phyloP scores from a whole-genome alignment of 2,888 invertebrate species.

The Nebria salina region DNA sequence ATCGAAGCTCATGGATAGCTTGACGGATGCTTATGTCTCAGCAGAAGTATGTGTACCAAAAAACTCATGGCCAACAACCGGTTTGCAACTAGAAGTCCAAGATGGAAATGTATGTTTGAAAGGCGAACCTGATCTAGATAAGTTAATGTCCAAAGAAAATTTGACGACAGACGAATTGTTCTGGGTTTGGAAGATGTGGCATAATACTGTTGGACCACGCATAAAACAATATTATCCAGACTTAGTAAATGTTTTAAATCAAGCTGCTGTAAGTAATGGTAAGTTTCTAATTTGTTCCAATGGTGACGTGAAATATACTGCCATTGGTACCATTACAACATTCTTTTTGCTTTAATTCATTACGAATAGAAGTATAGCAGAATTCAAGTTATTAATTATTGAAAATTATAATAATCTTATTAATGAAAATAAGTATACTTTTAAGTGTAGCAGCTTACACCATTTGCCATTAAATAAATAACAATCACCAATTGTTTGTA shows the following conservation, averaged over 20 bases:
- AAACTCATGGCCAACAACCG: constrained; percentile 51
- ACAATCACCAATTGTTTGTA: no score
- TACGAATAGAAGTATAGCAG: no score
- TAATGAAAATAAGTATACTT: no score
- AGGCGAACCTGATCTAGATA: constrained; percentile 72
- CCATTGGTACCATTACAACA: neutral
- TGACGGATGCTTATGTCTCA: constrained; percentile 70
- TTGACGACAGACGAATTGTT: constrained; percentile 54
- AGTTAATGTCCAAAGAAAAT: constrained; percentile 64
- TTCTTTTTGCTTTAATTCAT: no score
- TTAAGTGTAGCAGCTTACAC: no score
- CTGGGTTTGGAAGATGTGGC: constrained; percentile 76
- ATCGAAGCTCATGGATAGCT: constrained; percentile 63
- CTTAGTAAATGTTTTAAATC: constrained; percentile 70
- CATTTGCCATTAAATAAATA: no score
- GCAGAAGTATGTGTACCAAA: constrained; percentile 67
- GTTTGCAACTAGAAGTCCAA: constrained; percentile 51
- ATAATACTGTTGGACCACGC: constrained; percentile 68
- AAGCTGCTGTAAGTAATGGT: constrained; percentile 73
- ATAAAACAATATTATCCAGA: constrained; percentile 67
- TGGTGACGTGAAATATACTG: neutral
- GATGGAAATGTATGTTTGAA: constrained; percentile 63
- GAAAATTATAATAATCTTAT: no score
- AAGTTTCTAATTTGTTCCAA: constrained; percentile 49
- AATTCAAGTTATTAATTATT: no score